Conservation (phyloP, 2,888 invertebrate genomes). For the Argyresthia goedartella region DNA sequence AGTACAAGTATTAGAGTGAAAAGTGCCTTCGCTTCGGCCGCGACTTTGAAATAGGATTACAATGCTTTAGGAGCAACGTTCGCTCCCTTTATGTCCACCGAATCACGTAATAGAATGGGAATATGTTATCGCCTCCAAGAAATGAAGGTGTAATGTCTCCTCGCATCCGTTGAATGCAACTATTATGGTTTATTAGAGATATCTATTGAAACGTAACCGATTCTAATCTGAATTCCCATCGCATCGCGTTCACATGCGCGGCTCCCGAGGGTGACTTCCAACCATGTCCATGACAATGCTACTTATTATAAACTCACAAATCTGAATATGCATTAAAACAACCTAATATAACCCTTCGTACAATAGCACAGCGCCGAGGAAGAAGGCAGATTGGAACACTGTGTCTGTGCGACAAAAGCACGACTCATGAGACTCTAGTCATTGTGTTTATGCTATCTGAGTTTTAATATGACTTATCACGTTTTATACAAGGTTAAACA, state of each 20-base stretch:
- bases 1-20: background rate
- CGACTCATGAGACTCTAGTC: constrained; percentile 1
- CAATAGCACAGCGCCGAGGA: background rate
- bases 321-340: background rate
- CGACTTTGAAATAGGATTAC: background rate
- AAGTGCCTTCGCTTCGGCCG: background rate
- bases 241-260: constrained; percentile 36
- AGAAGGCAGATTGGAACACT: background rate
- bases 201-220: constrained; percentile 41
- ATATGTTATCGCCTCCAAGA: background rate
- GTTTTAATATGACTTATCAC: background rate
- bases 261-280: constrained; percentile 17
- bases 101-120: background rate
- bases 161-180: constrained; percentile 9
- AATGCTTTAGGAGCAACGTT: background rate
- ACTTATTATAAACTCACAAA: constrained; percentile 29
- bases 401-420: background rate
- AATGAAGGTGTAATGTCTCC: background rate
- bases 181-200: constrained; percentile 37
- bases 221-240: constrained; percentile 56
- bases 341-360: background rate
- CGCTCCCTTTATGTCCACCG: background rate
- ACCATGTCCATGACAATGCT: constrained; percentile 57
- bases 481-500: background rate
- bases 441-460: background rate